These are phyloP conservation scores for Noctilio leporinus DNA, from an alignment of 2,113 vertebrate genomes.

Conservation along the genomic window DNA sequence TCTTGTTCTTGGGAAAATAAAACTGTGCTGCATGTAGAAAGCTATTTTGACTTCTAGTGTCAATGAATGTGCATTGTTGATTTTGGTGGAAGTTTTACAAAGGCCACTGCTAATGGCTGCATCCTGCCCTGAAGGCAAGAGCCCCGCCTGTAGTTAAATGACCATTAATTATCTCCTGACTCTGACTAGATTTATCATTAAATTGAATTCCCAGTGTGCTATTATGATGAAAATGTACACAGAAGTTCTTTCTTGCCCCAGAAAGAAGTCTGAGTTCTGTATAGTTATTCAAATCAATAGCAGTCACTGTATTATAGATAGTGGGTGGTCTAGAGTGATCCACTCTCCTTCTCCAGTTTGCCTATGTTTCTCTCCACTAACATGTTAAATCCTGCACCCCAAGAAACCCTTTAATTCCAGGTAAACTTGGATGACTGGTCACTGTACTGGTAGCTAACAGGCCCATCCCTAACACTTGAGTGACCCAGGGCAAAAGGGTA, in stretches of 20 bases:
- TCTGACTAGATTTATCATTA: background rate
- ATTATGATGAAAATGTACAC: background rate
- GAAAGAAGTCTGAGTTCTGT: background rate
- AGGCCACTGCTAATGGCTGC: constrained; percentile 3
- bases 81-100: constrained; percentile 45
- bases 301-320: rapidly evolving
- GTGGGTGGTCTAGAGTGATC: background rate
- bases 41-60: constrained; percentile 46
- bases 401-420: background rate
- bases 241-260: background rate
- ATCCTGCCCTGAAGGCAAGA: background rate
- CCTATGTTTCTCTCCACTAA: background rate
- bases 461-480: background rate
- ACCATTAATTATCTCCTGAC: background rate
- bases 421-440: background rate
- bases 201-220: background rate
- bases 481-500: background rate
- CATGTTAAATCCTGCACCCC: background rate
- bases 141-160: background rate
- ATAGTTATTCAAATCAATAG: rapidly evolving
- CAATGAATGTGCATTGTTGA: constrained; percentile 53
- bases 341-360: background rate
- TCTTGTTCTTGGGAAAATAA: constrained; percentile 49
- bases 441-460: background rate
- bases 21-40: constrained; percentile 30